Conservation (phyloP, 1,140 invertebrate genomes). For the Ericerus pela region DNA sequence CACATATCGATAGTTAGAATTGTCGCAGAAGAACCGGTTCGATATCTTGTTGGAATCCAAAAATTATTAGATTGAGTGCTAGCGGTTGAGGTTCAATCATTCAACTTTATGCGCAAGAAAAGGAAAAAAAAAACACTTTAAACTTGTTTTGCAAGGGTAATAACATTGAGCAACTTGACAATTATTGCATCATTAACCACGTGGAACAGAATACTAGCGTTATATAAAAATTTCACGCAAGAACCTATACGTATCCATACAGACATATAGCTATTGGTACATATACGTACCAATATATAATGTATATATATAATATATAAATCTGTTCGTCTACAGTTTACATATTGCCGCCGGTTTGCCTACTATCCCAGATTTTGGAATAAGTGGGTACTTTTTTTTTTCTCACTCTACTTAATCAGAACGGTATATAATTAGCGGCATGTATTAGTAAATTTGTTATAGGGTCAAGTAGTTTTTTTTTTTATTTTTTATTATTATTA, state of each 20-base stretch:
- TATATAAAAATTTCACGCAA: background rate
- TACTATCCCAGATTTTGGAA: background rate
- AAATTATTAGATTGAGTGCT: constrained; percentile 5
- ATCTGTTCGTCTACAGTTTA: background rate
- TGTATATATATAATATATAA: too few relatives aligned
- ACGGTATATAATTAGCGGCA: background rate
- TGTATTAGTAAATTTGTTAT: background rate
- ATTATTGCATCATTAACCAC: constrained; percentile 3
- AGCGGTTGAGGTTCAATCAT: too few relatives aligned
- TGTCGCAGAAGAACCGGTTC: too few relatives aligned
- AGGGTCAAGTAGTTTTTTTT: background rate
- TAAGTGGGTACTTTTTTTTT: background rate
- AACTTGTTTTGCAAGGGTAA: constrained; percentile 10
- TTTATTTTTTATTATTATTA: background rate
- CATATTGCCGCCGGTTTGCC: background rate
- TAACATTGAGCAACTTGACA: constrained; percentile 9
- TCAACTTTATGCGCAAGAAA: too few relatives aligned
- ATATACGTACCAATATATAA: too few relatives aligned
- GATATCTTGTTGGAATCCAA: background rate
- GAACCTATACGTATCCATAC: background rate
- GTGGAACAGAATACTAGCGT: background rate
- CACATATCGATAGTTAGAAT: too few relatives aligned
- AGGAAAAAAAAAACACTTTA: background rate
- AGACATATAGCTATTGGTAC: background rate
- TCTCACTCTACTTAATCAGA: background rate